Evolutionary conservation across 2,113 vertebrate genomes (phyloP).

Genomic region (Pachycephala philippinensis): DNA sequence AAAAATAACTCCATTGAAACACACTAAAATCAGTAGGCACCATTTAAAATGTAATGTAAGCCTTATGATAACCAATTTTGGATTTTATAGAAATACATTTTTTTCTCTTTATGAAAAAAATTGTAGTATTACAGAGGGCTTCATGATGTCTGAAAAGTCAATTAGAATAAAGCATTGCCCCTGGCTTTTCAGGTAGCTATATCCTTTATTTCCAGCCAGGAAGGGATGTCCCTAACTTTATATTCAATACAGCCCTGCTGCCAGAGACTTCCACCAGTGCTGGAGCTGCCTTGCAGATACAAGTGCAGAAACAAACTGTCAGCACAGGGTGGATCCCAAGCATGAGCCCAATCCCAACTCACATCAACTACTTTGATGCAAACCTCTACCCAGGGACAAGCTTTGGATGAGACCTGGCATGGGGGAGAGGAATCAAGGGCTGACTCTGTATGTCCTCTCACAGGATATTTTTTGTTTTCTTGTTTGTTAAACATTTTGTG

Average conservation of each 20-base stretch:
- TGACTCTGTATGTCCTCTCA: neutral
- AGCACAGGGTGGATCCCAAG: neutral
- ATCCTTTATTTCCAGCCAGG: neutral
- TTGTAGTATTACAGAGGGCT: neutral
- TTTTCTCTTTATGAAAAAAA: neutral
- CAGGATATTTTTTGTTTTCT: neutral
- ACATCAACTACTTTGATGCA: neutral
- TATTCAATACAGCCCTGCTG: rapidly evolving
- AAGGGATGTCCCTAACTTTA: neutral
- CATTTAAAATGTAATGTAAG: neutral
- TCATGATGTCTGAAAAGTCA: neutral
- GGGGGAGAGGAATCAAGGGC: neutral
- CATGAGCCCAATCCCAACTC: neutral
- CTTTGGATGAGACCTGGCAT: neutral
- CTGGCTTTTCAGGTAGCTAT: neutral
- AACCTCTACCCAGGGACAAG: neutral
- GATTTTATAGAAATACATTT: neutral
- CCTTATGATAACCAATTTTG: neutral
- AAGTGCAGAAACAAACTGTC: neutral
- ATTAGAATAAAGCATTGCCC: neutral
- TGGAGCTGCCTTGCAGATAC: neutral
- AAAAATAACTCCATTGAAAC: neutral
- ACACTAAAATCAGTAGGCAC: neutral
- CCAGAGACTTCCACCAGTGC: neutral
- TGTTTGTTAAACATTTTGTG: neutral